Percentiles rank a stretch among this genome's conserved stretches.
These are phyloP conservation scores for Buathra laborator DNA, from an alignment of 2,888 invertebrate species.

Conservation along the genomic window DNA sequence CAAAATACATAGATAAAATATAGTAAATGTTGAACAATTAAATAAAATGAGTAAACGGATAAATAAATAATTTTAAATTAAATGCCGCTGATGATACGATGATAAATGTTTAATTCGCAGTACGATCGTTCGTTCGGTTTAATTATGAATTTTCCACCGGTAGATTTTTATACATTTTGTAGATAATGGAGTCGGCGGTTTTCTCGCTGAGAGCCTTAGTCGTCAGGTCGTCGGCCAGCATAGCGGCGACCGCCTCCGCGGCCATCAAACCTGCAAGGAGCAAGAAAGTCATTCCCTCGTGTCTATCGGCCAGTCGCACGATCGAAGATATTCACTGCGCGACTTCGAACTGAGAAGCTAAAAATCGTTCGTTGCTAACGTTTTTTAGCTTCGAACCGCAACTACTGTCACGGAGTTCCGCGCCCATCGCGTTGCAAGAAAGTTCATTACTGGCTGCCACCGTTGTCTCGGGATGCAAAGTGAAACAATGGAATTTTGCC, in stretches of 20 bases:
- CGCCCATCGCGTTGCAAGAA: constrained; percentile 31
- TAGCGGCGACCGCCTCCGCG: constrained; percentile 83
- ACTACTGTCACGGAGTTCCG: constrained; percentile 32
- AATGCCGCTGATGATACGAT: constrained; percentile 6
- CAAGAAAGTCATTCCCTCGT: constrained; percentile 48
- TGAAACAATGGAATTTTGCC: constrained; percentile 31
- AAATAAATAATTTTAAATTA: constrained; percentile 38
- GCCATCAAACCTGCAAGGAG: constrained; percentile 81
- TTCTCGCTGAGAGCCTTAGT: constrained; percentile 81
- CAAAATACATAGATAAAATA: constrained; percentile 35
- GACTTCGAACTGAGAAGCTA: neutral
- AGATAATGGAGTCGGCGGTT: constrained; percentile 80
- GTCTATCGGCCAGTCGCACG: constrained; percentile 8
- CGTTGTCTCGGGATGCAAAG: constrained; percentile 13
- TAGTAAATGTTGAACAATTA: constrained; percentile 51
- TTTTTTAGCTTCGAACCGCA: constrained; percentile 9
- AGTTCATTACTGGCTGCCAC: constrained; percentile 35
- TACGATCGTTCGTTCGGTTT: neutral
- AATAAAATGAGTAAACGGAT: constrained; percentile 21
- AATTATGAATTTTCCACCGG: constrained; percentile 73
- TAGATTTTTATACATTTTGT: constrained; percentile 82
- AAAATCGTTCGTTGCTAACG: constrained; percentile 15
- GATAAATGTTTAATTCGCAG: constrained; percentile 11
- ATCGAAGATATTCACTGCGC: constrained; percentile 18
- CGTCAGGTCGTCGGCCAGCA: constrained; percentile 83